phyloP scores from a whole-genome alignment of 2,113 vertebrate genomes.

The Trematomus loennbergii region DNA sequence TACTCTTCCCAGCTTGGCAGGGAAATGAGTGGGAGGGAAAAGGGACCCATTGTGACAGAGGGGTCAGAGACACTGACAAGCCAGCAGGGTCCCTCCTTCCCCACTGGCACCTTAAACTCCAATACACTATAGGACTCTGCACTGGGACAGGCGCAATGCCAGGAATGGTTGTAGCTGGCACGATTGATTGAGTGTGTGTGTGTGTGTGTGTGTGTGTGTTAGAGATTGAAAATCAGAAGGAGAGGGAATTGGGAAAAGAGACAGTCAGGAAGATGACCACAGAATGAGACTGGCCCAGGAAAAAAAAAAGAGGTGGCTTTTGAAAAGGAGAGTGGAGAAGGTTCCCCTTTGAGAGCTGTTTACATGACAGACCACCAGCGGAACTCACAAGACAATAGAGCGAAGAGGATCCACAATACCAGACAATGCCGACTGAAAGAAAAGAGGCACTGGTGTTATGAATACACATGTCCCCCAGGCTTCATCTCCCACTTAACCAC shows the following conservation, averaged over 20 bases:
- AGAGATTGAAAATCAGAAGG: neutral
- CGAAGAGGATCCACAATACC: conserved; percentile 58
- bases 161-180: conserved; percentile 4
- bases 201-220: too few relatives aligned
- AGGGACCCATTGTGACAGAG: conserved; percentile 83
- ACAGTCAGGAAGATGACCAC: conserved; percentile 23
- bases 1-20: conserved; percentile 92
- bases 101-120: conserved; percentile 61
- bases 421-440: conserved; percentile 46
- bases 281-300: conserved; percentile 15
- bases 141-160: conserved; percentile 27
- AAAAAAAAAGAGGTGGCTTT: conserved; percentile 14
- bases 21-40: conserved; percentile 82
- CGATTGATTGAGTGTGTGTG: neutral
- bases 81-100: conserved; percentile 70
- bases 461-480: conserved; percentile 54
- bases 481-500: conserved; percentile 36
- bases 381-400: conserved; percentile 64
- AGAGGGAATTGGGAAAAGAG: conserved; percentile 1
- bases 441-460: conserved; percentile 49
- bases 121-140: conserved; percentile 56
- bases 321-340: conserved; percentile 49
- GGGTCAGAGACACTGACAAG: conserved; percentile 72
- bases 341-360: conserved; percentile 56
- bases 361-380: conserved; percentile 69